phyloP scores from a whole-genome alignment of 2,113 vertebrate genomes.

The Prolemur simus region DNA sequence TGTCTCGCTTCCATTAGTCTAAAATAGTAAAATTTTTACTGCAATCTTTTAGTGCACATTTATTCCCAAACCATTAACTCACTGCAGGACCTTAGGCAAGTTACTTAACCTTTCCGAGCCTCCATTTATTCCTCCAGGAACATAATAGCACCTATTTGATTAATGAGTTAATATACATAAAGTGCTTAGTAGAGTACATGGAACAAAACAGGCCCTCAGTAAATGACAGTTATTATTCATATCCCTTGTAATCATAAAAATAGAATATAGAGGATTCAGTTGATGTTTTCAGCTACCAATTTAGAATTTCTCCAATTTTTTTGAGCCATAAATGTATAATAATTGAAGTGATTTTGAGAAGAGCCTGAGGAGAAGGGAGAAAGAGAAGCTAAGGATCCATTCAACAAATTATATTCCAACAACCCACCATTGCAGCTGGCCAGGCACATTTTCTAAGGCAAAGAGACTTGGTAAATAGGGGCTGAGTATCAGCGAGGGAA shows the following conservation, averaged over 20 bases:
- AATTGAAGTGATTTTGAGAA: background rate
- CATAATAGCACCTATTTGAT: background rate
- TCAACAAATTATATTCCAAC: background rate
- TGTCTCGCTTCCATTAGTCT: background rate
- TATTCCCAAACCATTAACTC: constrained; percentile 12
- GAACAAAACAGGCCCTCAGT: background rate
- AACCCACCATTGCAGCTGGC: background rate
- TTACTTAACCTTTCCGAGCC: background rate
- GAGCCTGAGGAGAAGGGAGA: background rate
- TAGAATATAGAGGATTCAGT: background rate
- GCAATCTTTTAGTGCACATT: background rate
- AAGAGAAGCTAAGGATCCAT: background rate
- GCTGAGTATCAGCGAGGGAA: background rate
- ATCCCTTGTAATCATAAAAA: background rate
- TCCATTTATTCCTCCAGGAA: background rate
- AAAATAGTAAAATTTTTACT: constrained; percentile 38
- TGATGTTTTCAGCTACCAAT: background rate
- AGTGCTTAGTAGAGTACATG: background rate
- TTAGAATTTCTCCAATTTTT: constrained; percentile 36
- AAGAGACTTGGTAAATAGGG: background rate
- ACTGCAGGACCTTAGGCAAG: background rate
- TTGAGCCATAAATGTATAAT: background rate
- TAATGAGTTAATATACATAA: background rate
- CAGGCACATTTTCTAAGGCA: background rate
- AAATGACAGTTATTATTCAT: background rate